Percentiles rank a stretch among this genome's conserved stretches.
Evolutionary conservation across 2,888 invertebrate species (phyloP).

Genomic region (Dryobota labecula): DNA sequence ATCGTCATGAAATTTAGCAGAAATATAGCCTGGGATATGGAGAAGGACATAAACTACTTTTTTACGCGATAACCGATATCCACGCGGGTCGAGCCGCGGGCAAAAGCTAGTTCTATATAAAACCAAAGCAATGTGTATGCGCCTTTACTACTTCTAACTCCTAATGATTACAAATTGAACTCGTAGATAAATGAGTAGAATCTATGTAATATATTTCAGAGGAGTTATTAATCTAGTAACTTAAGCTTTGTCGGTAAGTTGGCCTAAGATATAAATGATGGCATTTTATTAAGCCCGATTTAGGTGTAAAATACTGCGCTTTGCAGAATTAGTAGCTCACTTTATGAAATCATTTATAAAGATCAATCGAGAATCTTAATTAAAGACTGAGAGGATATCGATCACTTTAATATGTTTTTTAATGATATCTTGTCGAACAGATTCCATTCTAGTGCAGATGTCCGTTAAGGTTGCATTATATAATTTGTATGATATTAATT

Average conservation of each 20-base stretch:
- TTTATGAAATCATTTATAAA: conserved; percentile 30
- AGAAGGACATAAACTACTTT: too few relatives aligned
- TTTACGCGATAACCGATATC: too few relatives aligned
- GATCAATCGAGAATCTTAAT: conserved; percentile 23
- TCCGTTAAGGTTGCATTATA: too few relatives aligned
- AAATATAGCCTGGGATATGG: too few relatives aligned
- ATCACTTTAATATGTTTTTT: background rate
- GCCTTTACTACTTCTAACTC: background rate
- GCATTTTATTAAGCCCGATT: conserved; percentile 47
- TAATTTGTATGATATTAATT: too few relatives aligned
- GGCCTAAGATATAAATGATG: conserved; percentile 55
- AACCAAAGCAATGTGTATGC: background rate
- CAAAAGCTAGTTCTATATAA: too few relatives aligned
- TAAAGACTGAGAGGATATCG: background rate
- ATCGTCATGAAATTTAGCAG: too few relatives aligned
- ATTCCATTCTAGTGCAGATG: too few relatives aligned
- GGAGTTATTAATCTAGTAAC: conserved; percentile 48
- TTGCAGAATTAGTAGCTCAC: conserved; percentile 21
- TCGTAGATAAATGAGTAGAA: conserved; percentile 16
- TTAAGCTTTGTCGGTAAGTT: conserved; percentile 42
- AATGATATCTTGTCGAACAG: too few relatives aligned
- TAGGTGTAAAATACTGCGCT: conserved; percentile 29
- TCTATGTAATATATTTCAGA: conserved; percentile 40
- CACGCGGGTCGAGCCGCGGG: too few relatives aligned
- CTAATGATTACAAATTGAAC: conserved; percentile 39